Percentiles rank a stretch among this genome's conserved stretches.
These are phyloP conservation scores for Hapalemur alaotrensis DNA, from an alignment of 2,797 vertebrate genomes.

Conservation along the genomic window DNA sequence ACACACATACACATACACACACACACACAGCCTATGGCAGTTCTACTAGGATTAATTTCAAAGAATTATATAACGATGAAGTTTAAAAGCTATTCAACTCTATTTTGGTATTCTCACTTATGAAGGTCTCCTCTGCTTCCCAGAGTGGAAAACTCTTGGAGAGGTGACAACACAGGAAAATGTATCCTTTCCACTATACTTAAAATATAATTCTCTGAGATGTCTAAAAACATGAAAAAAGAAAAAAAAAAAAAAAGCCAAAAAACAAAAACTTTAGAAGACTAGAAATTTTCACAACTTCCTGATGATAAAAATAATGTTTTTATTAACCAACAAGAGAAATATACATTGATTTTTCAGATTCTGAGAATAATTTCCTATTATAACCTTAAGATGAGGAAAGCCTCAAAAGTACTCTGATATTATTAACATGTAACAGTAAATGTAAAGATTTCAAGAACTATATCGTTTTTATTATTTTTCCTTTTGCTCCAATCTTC, in stretches of 20 bases:
- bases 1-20: too few species aligned
- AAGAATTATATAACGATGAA: neutral
- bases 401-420: neutral
- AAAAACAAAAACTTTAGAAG: neutral
- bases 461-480: neutral
- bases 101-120: conserved; percentile 66
- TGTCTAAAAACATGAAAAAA: neutral
- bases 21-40: neutral
- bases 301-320: neutral
- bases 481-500: neutral
- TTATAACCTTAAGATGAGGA: neutral
- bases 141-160: conserved; percentile 47
- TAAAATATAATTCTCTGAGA: conserved; percentile 52
- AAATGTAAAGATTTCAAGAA: neutral
- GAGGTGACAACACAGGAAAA: conserved; percentile 41
- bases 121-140: conserved; percentile 52
- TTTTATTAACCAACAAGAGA: conserved; percentile 10
- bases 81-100: conserved; percentile 14
- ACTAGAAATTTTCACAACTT: neutral
- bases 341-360: neutral
- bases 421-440: neutral
- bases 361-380: neutral
- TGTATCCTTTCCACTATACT: neutral
- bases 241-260: neutral
- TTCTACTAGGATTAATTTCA: neutral